These are phyloP conservation scores for Gopherus flavomarginatus DNA, from an alignment of 2,113 vertebrate species.

Conservation along the genomic window DNA sequence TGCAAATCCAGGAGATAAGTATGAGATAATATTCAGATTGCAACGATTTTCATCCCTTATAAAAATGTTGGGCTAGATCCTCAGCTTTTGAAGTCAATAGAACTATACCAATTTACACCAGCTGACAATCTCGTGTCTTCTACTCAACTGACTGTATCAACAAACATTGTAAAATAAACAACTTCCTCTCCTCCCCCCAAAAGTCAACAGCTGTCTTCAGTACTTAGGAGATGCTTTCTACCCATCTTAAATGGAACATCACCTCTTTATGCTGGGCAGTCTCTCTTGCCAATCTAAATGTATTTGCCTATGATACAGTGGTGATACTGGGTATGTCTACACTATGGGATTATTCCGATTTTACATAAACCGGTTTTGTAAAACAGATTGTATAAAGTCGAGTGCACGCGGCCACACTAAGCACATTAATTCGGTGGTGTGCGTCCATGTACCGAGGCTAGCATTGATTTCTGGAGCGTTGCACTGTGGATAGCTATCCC, in stretches of 20 bases:
- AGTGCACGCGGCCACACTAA: too few species aligned
- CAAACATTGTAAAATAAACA: background rate
- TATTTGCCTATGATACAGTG: background rate
- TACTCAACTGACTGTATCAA: background rate
- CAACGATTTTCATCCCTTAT: rapidly evolving
- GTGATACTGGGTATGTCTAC: background rate
- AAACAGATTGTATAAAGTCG: too few species aligned
- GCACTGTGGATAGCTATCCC: too few species aligned
- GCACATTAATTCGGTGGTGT: too few species aligned
- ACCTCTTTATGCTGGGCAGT: background rate
- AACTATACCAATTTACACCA: background rate
- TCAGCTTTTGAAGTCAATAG: background rate
- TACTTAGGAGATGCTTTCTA: background rate
- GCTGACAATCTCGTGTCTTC: rapidly evolving
- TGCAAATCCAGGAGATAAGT: background rate
- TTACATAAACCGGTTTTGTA: too few species aligned
- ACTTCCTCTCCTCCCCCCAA: background rate
- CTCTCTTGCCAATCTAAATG: background rate
- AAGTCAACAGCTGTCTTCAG: background rate
- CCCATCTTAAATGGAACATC: background rate
- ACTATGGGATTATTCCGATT: too few species aligned
- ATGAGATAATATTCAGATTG: background rate
- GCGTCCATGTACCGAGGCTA: too few species aligned
- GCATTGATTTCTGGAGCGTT: too few species aligned
- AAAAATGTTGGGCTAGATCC: background rate